Base-by-base conservation (phyloP, 2,113 vertebrate species). In the Arothron firmamentum region DNA sequence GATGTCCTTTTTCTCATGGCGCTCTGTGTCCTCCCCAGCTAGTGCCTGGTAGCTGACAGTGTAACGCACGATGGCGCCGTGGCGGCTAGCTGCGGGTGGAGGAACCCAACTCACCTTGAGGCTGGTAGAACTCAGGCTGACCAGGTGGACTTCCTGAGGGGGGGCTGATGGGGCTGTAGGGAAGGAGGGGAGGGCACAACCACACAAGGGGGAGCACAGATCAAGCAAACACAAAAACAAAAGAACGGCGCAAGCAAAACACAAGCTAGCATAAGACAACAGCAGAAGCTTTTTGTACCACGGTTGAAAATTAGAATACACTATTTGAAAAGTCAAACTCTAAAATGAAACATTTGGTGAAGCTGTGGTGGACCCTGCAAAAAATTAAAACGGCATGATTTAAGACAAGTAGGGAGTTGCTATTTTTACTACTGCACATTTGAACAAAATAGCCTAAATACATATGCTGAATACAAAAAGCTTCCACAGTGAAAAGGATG, bases 31-130 rank as follows among this genome's bases (percentile, higher is more conserved):
- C 88, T 98, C 96, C 75, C 95, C 95, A 67, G 92, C 90, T 85
- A 93, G 86, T 15, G 92, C 94, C 79, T 95, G 93, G 90, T 95
- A 97, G 20, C 92, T 92, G 88, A 97, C 89, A 54, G 96, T 95
- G 92, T 99, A 99, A 83, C 94, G 92, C 81, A 95, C 97, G 85
- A 99, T 96, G 84, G 93, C 78, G 61, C 97, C 97, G 67, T 98
- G 96, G 88, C 93, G 95, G 88, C 94, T 96, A 83, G 90, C 93
- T 8, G 93, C 95, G 0, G 97, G 97, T 0, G 96, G 97, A 0
- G 97, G 93, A 87, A 93, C 94, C 97, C 97, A 99, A 96, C 96
- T 99, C 96, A 98, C 97, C 95, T 95, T 92, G 90, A 99, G 92
- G 73, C 93, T 94, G 80, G 95, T 99, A 79, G 97, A 99, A 91